Evolutionary conservation across 2,888 invertebrate species (phyloP), one percentile per base, ranked within the genome.

Genomic region (Andrena bucephala): DNA sequence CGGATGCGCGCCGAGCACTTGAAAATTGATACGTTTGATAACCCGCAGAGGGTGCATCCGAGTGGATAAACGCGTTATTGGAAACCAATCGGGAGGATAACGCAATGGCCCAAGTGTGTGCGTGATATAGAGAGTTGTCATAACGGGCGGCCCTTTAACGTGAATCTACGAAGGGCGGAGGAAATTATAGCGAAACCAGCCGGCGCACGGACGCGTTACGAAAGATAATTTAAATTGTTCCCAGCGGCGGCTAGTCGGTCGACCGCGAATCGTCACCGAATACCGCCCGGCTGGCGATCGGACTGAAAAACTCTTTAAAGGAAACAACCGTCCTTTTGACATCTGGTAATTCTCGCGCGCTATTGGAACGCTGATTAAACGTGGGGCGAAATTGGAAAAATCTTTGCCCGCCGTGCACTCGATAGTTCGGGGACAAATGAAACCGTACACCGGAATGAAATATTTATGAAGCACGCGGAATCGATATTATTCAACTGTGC

Each of bases 11-110:
- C 67, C 71, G 77, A 70, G 79, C 77, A 77, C 79, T 82, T 79
- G 87, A 80, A 86, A 86, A 86, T 77, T 83, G 85, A 86, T 87
- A 85, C 79, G 85, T 87, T 86, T 82, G 77, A 87, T 87, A 86
- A 87, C 74, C 79, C 83, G 71, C 87, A 87, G 88, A 87, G 88
- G 85, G 78, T 85, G 71, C 87, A 77, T 77, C 60, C 83, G 83
- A 70, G 72, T 65, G 87, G 77, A 85, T 86, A 86, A 86, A 86
- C 73, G 85, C 85, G 85, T 87, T 86, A 86, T 86, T 86, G 86
- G 86, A 87, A 86, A 87, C 77, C 88, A 87, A 86, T 86, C 87
- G 87, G 80, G 50, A 59, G 80, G 79, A 87, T 86, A 86, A 87
- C 86, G 87, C 87, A 87, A 87, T 87, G 82, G 83, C 52, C 72